These are phyloP conservation scores for Acanthurus leucopareius DNA, from an alignment of 2,797 vertebrate genomes.

Conservation along the genomic window DNA sequence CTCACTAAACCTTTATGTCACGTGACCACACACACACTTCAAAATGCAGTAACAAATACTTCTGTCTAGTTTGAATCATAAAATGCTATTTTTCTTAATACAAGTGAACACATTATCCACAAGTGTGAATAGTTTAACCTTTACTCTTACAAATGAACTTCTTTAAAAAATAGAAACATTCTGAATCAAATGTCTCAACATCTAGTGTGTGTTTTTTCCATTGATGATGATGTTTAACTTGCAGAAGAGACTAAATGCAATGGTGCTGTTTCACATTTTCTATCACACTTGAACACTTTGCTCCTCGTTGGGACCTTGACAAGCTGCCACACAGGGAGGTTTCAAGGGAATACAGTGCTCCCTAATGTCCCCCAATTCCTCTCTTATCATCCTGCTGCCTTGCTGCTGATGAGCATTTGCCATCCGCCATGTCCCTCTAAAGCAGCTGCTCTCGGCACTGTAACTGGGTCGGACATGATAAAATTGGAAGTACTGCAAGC, in stretches of 20 bases:
- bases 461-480: slow-evolving; percentile 78
- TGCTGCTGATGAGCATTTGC: slow-evolving; percentile 57
- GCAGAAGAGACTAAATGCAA: neutral
- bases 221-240: neutral
- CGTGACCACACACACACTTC: too few relatives aligned
- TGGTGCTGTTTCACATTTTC: neutral
- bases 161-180: too few relatives aligned
- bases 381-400: slow-evolving; percentile 50
- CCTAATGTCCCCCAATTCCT: slow-evolving; percentile 25
- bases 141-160: too few relatives aligned
- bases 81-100: too few relatives aligned
- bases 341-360: slow-evolving; percentile 27
- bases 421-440: slow-evolving; percentile 47
- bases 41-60: too few relatives aligned
- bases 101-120: too few relatives aligned
- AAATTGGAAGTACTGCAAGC: slow-evolving; percentile 68
- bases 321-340: neutral
- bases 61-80: too few relatives aligned
- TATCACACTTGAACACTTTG: neutral
- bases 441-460: slow-evolving; percentile 58
- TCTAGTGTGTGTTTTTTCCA: too few relatives aligned
- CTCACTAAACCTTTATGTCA: neutral
- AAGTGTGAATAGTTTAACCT: too few relatives aligned
- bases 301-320: neutral
- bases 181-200: too few relatives aligned